Conservation (phyloP, 2,113 vertebrate genomes). For the Salvelinus sp. region DNA sequence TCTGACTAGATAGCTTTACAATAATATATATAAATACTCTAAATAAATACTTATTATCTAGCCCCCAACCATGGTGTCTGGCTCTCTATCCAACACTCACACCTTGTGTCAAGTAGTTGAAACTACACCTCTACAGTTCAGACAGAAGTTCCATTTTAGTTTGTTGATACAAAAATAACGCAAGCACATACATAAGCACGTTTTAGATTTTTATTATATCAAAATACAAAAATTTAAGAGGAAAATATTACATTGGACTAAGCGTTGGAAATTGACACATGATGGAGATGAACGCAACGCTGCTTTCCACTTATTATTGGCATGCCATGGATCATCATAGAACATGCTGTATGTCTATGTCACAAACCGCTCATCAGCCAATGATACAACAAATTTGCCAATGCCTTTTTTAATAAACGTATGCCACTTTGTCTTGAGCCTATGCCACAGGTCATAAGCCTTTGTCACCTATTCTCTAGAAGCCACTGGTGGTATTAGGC, state of each 20-base stretch:
- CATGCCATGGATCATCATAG: conserved; percentile 62
- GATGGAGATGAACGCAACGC: conserved; percentile 72
- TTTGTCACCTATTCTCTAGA: conserved; percentile 27
- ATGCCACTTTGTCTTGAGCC: neutral
- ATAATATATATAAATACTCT: too few species aligned
- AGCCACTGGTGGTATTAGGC: conserved; percentile 49
- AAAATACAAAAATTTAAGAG: conserved; percentile 84
- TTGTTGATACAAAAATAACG: conserved; percentile 21
- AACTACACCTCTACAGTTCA: conserved; percentile 52
- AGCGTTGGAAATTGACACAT: conserved; percentile 76
- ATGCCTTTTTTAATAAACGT: conserved; percentile 44
- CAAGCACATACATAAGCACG: conserved; percentile 19
- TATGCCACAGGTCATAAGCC: neutral
- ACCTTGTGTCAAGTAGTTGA: conserved; percentile 59
- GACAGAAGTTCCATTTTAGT: neutral
- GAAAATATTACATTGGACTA: conserved; percentile 77
- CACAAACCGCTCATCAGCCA: conserved; percentile 53
- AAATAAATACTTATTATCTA: too few species aligned
- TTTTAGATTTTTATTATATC: conserved; percentile 81
- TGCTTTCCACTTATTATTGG: conserved; percentile 69
- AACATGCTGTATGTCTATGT: conserved; percentile 40
- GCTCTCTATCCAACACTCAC: conserved; percentile 59
- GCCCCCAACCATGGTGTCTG: neutral
- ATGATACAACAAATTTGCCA: conserved; percentile 44
- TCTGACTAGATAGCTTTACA: too few species aligned